These are phyloP conservation scores for Myiozetetes cayanensis DNA, from an alignment of 2,113 vertebrate genomes.

Conservation along the genomic window DNA sequence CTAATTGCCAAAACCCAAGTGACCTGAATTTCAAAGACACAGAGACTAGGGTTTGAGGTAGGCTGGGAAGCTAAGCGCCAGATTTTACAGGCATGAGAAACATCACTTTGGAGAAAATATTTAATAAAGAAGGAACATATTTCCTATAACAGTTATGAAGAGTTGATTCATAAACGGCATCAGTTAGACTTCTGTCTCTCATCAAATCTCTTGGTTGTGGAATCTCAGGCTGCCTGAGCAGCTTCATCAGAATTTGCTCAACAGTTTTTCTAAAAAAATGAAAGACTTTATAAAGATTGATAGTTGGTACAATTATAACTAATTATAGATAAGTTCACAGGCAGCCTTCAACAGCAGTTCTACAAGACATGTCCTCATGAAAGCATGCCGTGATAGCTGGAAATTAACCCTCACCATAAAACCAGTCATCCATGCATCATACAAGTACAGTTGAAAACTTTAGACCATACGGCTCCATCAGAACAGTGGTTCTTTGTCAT, in stretches of 20 bases:
- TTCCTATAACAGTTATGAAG: background rate
- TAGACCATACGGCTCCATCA: rapidly evolving
- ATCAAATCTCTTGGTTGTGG: background rate
- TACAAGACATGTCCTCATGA: background rate
- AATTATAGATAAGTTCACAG: background rate
- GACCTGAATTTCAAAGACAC: background rate
- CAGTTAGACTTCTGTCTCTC: background rate
- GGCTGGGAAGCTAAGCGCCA: background rate
- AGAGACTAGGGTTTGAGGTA: background rate
- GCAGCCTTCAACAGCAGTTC: background rate
- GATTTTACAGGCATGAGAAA: background rate
- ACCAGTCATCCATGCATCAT: background rate
- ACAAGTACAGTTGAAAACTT: background rate
- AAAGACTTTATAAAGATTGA: background rate
- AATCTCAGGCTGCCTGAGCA: background rate
- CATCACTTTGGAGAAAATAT: background rate
- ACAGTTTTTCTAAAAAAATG: background rate
- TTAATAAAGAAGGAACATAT: background rate
- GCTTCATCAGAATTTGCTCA: background rate
- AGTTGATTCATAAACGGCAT: background rate
- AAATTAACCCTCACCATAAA: background rate
- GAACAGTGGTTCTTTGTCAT: background rate
- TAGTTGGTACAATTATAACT: background rate
- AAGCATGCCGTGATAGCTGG: background rate
- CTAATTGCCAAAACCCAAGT: background rate